A percentile compares a stretch with the other conserved stretches of the same genome.
Evolutionary conservation across 2,113 vertebrate genomes (phyloP).

Genomic region (Mustelus asterias): DNA sequence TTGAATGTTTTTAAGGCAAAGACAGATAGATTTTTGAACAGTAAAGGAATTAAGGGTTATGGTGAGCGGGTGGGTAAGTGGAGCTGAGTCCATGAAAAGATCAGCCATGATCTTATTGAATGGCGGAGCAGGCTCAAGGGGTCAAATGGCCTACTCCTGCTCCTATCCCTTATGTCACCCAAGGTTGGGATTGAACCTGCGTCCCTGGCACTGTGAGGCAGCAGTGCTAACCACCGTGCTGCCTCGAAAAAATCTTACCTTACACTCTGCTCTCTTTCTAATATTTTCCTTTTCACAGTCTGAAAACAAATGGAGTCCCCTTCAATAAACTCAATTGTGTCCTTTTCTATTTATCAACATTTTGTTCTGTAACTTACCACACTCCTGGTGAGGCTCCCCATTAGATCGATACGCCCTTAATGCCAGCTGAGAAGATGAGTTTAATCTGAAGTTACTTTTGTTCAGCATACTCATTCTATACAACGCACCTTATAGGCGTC

Average conservation of each 20-base stretch:
- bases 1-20: too few species aligned
- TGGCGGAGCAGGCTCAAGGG: too few species aligned
- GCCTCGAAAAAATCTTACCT: not conserved
- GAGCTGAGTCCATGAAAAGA: too few species aligned
- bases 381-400: not conserved
- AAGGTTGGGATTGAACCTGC: too few species aligned
- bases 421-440: not conserved
- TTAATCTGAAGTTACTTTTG: not conserved
- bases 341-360: not conserved
- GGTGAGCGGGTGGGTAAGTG: too few species aligned
- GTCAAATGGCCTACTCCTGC: too few species aligned
- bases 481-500: not conserved
- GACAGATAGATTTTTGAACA: too few species aligned
- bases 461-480: not conserved
- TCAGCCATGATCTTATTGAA: too few species aligned
- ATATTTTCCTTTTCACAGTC: not conserved
- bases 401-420: not conserved
- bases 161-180: too few species aligned
- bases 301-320: not conserved
- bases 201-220: too few species aligned
- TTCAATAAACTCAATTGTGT: not conserved
- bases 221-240: too few species aligned
- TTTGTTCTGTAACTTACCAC: not conserved
- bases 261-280: not conserved
- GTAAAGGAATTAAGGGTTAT: too few species aligned